These are phyloP conservation scores for Megaceryle alcyon DNA, from an alignment of 2,797 vertebrate species.

Conservation along the genomic window DNA sequence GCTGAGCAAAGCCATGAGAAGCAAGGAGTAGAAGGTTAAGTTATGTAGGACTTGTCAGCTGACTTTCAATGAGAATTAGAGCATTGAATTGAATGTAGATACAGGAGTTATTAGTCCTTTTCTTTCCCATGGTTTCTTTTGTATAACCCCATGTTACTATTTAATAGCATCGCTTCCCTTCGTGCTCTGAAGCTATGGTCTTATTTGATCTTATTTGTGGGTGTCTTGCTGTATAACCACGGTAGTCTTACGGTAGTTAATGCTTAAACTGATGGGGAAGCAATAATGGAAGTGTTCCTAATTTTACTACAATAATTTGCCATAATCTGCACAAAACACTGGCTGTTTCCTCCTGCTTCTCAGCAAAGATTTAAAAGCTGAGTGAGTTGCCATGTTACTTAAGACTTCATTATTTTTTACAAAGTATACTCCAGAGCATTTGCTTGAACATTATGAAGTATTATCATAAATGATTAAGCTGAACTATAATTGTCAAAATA, in stretches of 20 bases:
- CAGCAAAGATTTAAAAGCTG: conserved; percentile 58
- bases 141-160: background rate
- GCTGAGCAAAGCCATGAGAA: conserved; percentile 17
- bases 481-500: conserved; percentile 72
- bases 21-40: conserved; percentile 22
- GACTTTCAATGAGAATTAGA: background rate
- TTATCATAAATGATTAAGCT: conserved; percentile 73
- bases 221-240: conserved; percentile 8
- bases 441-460: conserved; percentile 59
- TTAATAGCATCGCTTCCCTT: conserved; percentile 12
- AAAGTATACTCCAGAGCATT: conserved; percentile 67
- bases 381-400: conserved; percentile 50
- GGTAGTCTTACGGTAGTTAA: background rate
- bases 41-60: background rate
- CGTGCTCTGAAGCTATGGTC: conserved; percentile 45
- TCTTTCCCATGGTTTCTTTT: conserved; percentile 2
- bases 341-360: conserved; percentile 9
- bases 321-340: conserved; percentile 5
- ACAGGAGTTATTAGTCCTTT: conserved; percentile 26
- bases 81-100: background rate
- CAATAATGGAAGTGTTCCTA: conserved; percentile 40
- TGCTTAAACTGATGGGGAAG: conserved; percentile 16
- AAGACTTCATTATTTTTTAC: conserved; percentile 64
- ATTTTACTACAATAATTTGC: conserved; percentile 35
- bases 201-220: conserved; percentile 45